phyloP scores from a whole-genome alignment of 2,888 invertebrate genomes.

The Peribatodes rhomboidaria region DNA sequence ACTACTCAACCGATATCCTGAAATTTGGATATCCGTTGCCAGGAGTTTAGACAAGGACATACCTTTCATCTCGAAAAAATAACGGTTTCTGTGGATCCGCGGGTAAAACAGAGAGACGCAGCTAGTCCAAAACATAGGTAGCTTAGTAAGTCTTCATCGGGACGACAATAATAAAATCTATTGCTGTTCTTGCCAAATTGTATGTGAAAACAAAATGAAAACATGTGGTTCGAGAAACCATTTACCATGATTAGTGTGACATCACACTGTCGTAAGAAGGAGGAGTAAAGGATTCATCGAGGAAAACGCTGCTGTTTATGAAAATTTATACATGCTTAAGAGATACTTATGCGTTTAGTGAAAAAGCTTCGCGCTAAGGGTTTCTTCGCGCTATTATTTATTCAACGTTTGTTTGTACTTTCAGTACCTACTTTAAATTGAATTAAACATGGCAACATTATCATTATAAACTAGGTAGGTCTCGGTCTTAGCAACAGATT shows the following conservation, averaged over 20 bases:
- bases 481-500: background rate
- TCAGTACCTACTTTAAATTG: no score
- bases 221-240: constrained; percentile 32
- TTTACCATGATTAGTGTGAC: constrained; percentile 35
- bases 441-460: background rate
- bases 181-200: constrained; percentile 17
- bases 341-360: constrained; percentile 13
- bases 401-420: no score
- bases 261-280: constrained; percentile 20
- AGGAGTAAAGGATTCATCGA: constrained; percentile 15
- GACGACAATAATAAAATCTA: constrained; percentile 9
- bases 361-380: constrained; percentile 2
- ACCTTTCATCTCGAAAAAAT: no score
- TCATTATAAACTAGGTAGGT: background rate
- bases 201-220: constrained; percentile 25
- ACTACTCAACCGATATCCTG: no score
- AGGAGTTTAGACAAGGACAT: no score
- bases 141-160: background rate
- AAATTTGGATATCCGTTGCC: no score
- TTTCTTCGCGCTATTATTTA: background rate
- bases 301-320: constrained; percentile 17
- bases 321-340: constrained; percentile 28
- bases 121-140: background rate
- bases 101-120: no score
- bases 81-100: no score